Percentiles rank a stretch among this genome's conserved stretches.
phyloP scores from a whole-genome alignment of 2,888 invertebrate genomes.

The Cryptocephalus primarius region DNA sequence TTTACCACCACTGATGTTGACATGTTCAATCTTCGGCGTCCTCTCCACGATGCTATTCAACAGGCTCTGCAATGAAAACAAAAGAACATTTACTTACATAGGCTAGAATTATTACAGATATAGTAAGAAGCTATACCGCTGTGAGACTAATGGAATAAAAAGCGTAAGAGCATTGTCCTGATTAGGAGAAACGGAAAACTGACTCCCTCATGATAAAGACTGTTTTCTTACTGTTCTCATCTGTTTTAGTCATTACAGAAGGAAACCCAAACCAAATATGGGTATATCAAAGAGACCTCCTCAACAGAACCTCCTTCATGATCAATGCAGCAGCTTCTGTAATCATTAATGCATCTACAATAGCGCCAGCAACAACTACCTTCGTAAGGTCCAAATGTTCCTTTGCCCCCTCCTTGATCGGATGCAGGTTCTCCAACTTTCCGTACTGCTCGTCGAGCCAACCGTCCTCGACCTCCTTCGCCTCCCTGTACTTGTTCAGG shows the following conservation, averaged over 20 bases:
- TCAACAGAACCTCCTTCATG: no score
- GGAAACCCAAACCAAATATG: no score
- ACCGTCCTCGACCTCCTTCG: constrained; percentile 76
- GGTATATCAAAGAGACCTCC: no score
- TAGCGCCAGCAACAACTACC: constrained; percentile 42
- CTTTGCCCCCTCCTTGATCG: constrained; percentile 55
- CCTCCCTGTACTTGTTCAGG: constrained; percentile 81
- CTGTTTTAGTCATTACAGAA: no score
- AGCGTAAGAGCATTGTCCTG: no score
- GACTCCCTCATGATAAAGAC: no score
- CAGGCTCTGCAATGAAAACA: constrained; percentile 66
- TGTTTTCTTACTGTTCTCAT: no score
- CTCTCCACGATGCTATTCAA: constrained; percentile 89
- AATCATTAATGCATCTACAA: neutral
- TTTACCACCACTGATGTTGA: constrained; percentile 89
- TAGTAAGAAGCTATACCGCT: no score
- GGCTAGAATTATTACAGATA: neutral
- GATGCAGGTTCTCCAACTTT: constrained; percentile 66
- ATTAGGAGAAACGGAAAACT: no score
- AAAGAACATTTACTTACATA: constrained; percentile 1
- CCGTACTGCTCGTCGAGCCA: constrained; percentile 81
- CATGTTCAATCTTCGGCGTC: constrained; percentile 88
- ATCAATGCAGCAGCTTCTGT: no score
- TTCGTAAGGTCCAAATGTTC: constrained; percentile 70
- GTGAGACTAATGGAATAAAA: constrained; percentile 2